A percentile compares a stretch with the other conserved stretches of the same genome.
phyloP scores from a whole-genome alignment of 2,888 invertebrate genomes.

The Agrotis puta region DNA sequence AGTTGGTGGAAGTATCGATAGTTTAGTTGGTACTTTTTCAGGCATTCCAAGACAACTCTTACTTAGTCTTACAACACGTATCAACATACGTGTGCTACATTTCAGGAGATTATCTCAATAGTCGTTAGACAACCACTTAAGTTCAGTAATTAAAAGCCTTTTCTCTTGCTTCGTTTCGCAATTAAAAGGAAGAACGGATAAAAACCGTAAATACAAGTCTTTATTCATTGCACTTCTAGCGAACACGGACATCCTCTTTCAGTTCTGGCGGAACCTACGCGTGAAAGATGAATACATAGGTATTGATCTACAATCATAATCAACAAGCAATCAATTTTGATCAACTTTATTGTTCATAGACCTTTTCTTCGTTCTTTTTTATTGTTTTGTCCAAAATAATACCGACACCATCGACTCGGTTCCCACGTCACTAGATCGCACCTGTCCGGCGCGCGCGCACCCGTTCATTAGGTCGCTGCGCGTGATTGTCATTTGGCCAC shows the following conservation, averaged over 20 bases:
- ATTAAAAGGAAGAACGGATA: not conserved
- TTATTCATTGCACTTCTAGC: no score
- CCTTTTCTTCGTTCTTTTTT: not conserved
- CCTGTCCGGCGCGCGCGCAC: constrained; percentile 84
- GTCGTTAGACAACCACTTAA: no score
- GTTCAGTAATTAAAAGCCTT: no score
- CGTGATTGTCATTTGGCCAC: constrained; percentile 90
- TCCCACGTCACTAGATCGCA: constrained; percentile 72
- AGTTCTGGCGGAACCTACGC: no score
- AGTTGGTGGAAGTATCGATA: constrained; percentile 9
- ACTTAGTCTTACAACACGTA: no score
- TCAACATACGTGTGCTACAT: no score
- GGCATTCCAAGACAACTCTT: not conserved
- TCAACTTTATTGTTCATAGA: not conserved
- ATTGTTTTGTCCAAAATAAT: not conserved
- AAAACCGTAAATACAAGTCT: no score
- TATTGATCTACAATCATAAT: not conserved
- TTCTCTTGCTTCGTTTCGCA: not conserved
- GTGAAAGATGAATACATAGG: no score
- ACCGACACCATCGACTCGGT: constrained; percentile 18
- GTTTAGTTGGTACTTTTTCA: not conserved
- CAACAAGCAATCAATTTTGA: not conserved
- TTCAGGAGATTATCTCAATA: no score
- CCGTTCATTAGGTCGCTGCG: constrained; percentile 87
- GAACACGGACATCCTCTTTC: no score